Evolutionary conservation across 2,888 invertebrate genomes (phyloP).

Genomic region (Drosophila subquinaria): DNA sequence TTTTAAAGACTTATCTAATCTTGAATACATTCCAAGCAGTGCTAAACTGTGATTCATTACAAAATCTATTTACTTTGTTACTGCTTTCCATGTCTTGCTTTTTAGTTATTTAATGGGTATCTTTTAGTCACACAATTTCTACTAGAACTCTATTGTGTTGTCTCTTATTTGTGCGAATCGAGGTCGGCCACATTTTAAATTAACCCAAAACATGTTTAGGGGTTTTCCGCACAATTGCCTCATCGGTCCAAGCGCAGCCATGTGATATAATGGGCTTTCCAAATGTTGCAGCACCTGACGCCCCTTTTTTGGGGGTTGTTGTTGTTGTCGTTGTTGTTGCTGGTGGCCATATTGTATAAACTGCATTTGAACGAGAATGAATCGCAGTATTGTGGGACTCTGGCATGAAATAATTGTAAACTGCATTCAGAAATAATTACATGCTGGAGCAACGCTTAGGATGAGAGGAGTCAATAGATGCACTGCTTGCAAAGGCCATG

Average conservation of each 20-base stretch:
- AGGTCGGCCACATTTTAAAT: slow-evolving; percentile 83
- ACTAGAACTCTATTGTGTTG: slow-evolving; percentile 49
- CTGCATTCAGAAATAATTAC: slow-evolving; percentile 4
- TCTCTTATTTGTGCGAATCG: slow-evolving; percentile 80
- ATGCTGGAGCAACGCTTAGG: neutral
- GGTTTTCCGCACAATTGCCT: slow-evolving; percentile 83
- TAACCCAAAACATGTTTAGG: slow-evolving; percentile 84
- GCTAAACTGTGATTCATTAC: neutral
- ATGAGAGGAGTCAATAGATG: neutral
- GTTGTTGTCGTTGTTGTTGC: slow-evolving; percentile 25
- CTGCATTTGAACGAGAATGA: slow-evolving; percentile 4
- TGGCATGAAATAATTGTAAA: slow-evolving; percentile 1
- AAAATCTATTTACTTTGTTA: neutral
- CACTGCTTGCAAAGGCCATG: slow-evolving; percentile 18
- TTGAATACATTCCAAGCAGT: neutral
- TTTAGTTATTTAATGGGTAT: slow-evolving; percentile 1
- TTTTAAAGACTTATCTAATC: neutral
- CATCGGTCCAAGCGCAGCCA: slow-evolving; percentile 63
- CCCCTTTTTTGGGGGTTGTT: slow-evolving; percentile 25
- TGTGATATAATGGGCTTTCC: slow-evolving; percentile 61
- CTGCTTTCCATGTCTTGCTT: neutral
- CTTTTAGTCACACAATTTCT: neutral
- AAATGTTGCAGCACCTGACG: slow-evolving; percentile 67
- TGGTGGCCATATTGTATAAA: slow-evolving; percentile 13
- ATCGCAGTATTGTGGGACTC: neutral